These are phyloP conservation scores for Gallirallus australis DNA, from an alignment of 2,797 vertebrate genomes.

Conservation along the genomic window DNA sequence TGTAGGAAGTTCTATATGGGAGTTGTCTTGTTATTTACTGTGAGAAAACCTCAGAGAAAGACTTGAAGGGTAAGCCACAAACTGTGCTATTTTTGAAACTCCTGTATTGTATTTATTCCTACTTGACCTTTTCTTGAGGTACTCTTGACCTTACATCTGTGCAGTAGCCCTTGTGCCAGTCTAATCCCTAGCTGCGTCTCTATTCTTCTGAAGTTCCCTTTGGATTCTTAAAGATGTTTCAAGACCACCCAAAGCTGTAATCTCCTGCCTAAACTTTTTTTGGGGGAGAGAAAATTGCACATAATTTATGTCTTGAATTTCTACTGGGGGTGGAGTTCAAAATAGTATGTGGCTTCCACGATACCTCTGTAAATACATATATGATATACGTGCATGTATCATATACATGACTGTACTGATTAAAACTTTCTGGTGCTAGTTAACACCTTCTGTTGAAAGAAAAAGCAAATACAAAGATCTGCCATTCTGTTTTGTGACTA, in stretches of 20 bases:
- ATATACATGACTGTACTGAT: not conserved
- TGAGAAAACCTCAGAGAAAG: not conserved
- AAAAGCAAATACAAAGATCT: not conserved
- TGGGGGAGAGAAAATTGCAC: not conserved
- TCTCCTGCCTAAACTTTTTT: not conserved
- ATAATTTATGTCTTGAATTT: not conserved
- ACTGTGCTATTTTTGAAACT: not conserved
- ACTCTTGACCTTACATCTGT: not conserved
- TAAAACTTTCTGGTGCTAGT: not conserved
- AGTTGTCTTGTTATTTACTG: not conserved
- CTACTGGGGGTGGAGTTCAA: not conserved
- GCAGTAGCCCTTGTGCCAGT: not conserved
- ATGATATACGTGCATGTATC: not conserved
- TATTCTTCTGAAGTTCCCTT: not conserved
- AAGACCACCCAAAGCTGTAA: not conserved
- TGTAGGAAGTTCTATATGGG: not conserved
- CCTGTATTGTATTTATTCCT: not conserved
- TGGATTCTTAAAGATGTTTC: not conserved
- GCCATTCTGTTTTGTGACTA: not conserved
- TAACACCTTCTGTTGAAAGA: not conserved
- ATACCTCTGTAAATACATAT: not conserved
- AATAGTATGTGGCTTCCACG: not conserved
- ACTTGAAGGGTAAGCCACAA: constrained; percentile 10
- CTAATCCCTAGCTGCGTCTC: not conserved
- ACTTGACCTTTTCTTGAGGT: not conserved